A percentile compares a stretch with the other conserved stretches of the same genome.
phyloP scores from a whole-genome alignment of 2,797 vertebrate species.

The Aeoliscus strigatus region DNA sequence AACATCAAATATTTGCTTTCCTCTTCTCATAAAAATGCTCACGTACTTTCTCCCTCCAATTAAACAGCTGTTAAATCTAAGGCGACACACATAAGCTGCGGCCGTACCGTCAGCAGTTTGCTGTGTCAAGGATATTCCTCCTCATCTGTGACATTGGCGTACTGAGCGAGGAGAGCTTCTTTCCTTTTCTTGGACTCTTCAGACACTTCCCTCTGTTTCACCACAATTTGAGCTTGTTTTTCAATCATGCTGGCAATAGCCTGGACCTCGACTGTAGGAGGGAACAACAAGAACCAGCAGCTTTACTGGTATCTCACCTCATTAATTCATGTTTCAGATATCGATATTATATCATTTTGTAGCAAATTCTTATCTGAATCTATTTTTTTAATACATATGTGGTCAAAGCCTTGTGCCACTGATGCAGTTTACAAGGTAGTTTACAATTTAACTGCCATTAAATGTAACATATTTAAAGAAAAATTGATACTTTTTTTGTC shows the following conservation, averaged over 20 bases:
- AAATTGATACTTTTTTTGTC: too few species aligned
- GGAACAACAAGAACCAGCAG: not conserved
- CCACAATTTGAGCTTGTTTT: constrained; percentile 95
- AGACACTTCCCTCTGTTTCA: constrained; percentile 86
- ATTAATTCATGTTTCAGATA: too few species aligned
- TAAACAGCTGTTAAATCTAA: not conserved
- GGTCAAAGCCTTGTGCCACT: too few species aligned
- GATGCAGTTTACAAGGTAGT: too few species aligned
- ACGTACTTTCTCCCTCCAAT: not conserved
- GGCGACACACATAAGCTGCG: not conserved
- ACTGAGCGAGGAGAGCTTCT: constrained; percentile 91
- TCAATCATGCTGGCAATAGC: constrained; percentile 93
- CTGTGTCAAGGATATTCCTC: constrained; percentile 93
- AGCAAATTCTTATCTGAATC: too few species aligned
- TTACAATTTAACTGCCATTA: too few species aligned
- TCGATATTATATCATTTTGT: too few species aligned
- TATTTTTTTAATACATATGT: too few species aligned
- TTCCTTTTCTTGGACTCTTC: constrained; percentile 85
- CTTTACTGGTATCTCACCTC: too few species aligned
- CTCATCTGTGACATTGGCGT: constrained; percentile 89
- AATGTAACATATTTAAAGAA: too few species aligned
- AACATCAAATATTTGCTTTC: not conserved
- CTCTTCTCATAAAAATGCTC: not conserved
- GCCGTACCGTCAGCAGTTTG: not conserved
- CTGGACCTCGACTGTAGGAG: constrained; percentile 82